phyloP scores from a whole-genome alignment of 2,888 invertebrate genomes.

The Ophonus ardosiacus region DNA sequence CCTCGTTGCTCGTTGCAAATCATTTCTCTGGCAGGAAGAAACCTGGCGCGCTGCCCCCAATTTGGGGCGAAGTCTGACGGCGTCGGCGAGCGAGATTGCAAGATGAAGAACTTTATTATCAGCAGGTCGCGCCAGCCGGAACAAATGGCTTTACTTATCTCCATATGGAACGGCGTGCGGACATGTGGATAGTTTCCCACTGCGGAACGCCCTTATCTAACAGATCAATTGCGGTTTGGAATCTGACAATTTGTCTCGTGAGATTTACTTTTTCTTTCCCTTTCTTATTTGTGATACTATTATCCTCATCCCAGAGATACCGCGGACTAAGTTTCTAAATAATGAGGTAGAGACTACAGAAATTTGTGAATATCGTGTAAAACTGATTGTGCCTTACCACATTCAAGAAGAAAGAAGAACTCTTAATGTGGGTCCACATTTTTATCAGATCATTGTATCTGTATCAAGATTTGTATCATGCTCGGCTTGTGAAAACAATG shows the following conservation, averaged over 20 bases:
- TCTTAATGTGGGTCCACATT: no score
- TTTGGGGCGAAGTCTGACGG: constrained; percentile 18
- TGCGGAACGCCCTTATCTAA: constrained; percentile 26
- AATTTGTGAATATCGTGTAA: not conserved
- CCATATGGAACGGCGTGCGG: constrained; percentile 56
- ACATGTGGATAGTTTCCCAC: constrained; percentile 53
- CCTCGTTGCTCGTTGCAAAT: not conserved
- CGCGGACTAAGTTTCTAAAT: constrained; percentile 9
- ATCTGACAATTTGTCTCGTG: constrained; percentile 52
- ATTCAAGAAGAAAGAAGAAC: no score
- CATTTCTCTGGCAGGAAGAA: not conserved
- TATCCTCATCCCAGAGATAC: constrained; percentile 13
- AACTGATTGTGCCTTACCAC: no score
- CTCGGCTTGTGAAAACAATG: no score
- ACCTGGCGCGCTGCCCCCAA: constrained; percentile 30
- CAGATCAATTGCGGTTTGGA: constrained; percentile 47
- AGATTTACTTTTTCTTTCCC: constrained; percentile 47
- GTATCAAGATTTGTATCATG: no score
- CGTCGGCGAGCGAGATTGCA: constrained; percentile 45
- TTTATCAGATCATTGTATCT: no score
- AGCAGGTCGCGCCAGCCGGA: constrained; percentile 43
- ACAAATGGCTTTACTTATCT: constrained; percentile 60
- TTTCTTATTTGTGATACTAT: constrained; percentile 44
- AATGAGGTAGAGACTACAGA: constrained; percentile 31
- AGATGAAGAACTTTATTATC: constrained; percentile 63